Percentiles rank a stretch among this genome's conserved stretches.
These are phyloP conservation scores for Eublepharis macularius DNA, from an alignment of 2,113 vertebrate genomes.

Conservation along the genomic window DNA sequence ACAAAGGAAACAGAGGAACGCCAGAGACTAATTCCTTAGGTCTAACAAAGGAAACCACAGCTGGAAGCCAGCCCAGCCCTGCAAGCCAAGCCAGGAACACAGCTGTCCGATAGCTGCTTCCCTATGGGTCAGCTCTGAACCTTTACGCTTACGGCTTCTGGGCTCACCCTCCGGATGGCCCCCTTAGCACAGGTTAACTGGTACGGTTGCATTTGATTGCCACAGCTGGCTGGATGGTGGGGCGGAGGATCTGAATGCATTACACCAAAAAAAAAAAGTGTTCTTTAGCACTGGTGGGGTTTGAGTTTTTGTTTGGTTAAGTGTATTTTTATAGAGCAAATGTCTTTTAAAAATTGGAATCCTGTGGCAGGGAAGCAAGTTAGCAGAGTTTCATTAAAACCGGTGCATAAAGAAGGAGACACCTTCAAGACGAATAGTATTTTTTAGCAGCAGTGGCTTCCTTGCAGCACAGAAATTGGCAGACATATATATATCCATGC, in stretches of 20 bases:
- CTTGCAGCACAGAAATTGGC: no score
- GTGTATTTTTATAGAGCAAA: neutral
- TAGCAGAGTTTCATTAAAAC: neutral
- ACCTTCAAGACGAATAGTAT: no score
- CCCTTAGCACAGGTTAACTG: neutral
- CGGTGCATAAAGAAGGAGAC: neutral
- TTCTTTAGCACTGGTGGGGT: neutral
- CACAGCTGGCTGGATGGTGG: neutral
- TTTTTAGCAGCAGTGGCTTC: no score
- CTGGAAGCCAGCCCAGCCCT: neutral
- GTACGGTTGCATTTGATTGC: neutral
- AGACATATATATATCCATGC: no score
- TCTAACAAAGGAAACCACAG: slow-evolving; percentile 17
- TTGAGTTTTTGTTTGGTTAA: neutral
- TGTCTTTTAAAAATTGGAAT: neutral
- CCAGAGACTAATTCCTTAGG: slow-evolving; percentile 8
- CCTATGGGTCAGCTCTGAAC: neutral
- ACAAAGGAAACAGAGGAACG: slow-evolving; percentile 14
- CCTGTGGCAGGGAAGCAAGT: neutral
- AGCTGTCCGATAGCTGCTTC: neutral
- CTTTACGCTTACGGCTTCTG: neutral
- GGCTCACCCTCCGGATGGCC: neutral
- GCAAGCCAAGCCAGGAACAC: neutral
- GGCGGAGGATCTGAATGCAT: neutral
- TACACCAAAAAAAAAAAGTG: neutral